Conservation (phyloP, 2,888 invertebrate species). For the Caenorhabditis doughertyi region DNA sequence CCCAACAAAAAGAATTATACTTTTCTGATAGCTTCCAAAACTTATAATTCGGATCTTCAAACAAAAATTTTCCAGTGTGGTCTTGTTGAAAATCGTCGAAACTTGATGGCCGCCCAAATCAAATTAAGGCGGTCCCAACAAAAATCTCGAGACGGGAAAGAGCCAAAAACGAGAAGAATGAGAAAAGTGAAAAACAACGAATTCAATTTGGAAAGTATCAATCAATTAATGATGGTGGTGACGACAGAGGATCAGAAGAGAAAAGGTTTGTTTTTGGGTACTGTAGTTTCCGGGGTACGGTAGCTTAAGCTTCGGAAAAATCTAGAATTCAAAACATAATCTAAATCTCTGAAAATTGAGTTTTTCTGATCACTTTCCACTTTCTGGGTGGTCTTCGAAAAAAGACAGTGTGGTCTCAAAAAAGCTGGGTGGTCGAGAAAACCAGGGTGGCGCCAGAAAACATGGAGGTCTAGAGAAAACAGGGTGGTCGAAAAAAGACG, state of each 20-base stretch:
- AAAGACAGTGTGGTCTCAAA: no score
- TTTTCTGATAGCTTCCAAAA: no score
- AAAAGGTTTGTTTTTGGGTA: conserved; percentile 2
- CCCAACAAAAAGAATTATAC: no score
- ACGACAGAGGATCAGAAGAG: conserved; percentile 18
- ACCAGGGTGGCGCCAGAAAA: no score
- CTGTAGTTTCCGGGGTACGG: background rate
- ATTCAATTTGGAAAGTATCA: background rate
- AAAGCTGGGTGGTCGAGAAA: no score
- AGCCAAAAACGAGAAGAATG: conserved; percentile 9
- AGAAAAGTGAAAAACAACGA: conserved; percentile 6
- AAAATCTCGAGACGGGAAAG: conserved; percentile 50
- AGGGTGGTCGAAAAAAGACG: no score
- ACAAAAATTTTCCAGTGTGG: conserved; percentile 72
- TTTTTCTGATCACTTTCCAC: background rate
- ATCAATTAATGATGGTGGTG: conserved; percentile 9
- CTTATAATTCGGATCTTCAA: background rate
- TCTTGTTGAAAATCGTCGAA: conserved; percentile 79
- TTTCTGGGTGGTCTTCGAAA: no score
- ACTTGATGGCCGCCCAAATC: conserved; percentile 81
- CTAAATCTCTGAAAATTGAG: no score
- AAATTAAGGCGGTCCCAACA: conserved; percentile 77
- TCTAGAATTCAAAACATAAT: no score
- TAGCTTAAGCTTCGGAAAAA: no score
- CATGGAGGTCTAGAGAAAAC: no score